Percentiles rank a stretch among this genome's conserved stretches.
Conservation (phyloP, 2,797 vertebrate genomes). For the Rhinella marina region DNA sequence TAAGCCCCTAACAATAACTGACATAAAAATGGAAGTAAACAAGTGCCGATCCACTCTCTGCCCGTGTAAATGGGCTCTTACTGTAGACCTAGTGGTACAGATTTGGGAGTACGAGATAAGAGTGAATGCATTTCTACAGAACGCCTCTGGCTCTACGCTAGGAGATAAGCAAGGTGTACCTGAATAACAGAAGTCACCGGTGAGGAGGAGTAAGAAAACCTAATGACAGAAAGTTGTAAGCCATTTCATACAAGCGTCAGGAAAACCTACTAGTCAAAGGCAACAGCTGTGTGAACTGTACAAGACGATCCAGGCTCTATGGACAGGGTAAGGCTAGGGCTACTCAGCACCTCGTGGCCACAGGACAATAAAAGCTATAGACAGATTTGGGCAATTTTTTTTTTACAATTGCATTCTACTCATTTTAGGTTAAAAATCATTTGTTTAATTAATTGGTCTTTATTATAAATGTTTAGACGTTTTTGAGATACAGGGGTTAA, state of each 20-base stretch:
- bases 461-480: too few relatives aligned
- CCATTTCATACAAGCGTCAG: neutral
- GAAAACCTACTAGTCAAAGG: neutral
- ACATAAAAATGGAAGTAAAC: too few relatives aligned
- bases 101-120: neutral
- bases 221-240: neutral
- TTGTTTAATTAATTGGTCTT: too few relatives aligned
- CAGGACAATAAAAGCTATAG: too few relatives aligned
- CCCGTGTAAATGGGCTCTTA: too few relatives aligned
- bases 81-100: neutral
- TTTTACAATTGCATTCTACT: too few relatives aligned
- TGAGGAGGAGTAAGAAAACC: constrained; percentile 19
- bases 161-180: constrained; percentile 35
- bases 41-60: too few relatives aligned
- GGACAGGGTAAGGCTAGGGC: neutral
- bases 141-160: constrained; percentile 17
- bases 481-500: too few relatives aligned
- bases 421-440: too few relatives aligned
- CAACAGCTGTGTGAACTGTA: neutral
- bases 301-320: neutral
- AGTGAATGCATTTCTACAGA: constrained; percentile 53
- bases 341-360: too few relatives aligned
- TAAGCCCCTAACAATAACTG: too few relatives aligned
- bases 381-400: too few relatives aligned
- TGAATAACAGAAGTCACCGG: constrained; percentile 52